Conservation (phyloP, 23 tunicate species). For the Phallusia fumigata region DNA sequence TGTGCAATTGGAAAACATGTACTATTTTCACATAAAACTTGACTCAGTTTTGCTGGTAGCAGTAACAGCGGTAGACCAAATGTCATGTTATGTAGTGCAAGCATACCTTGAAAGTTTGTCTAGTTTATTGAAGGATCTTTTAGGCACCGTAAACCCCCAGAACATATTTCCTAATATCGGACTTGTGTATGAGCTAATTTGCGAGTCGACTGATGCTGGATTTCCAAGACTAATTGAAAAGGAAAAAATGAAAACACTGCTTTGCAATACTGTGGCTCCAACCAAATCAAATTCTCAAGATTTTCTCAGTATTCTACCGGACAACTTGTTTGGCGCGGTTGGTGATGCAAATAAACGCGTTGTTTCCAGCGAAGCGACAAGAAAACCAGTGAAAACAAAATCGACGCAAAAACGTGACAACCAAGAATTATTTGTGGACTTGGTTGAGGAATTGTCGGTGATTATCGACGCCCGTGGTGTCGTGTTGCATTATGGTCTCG, state of each 20-base stretch:
- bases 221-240: slow-evolving; percentile 29
- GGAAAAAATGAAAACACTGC: slow-evolving; percentile 28
- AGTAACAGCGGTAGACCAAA: slow-evolving; percentile 11
- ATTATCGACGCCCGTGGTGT: slow-evolving; percentile 29
- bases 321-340: slow-evolving; percentile 32
- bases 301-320: slow-evolving; percentile 25
- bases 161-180: slow-evolving; percentile 34
- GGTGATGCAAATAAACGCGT: slow-evolving; percentile 35
- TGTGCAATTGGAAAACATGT: not conserved
- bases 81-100: slow-evolving; percentile 21
- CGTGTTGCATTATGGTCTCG: slow-evolving; percentile 1
- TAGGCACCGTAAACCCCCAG: slow-evolving; percentile 19
- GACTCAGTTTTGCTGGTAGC: slow-evolving; percentile 46
- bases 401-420: not conserved
- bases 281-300: not conserved
- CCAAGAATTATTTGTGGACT: slow-evolving; percentile 33
- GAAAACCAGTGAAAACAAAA: slow-evolving; percentile 19
- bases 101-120: slow-evolving; percentile 34
- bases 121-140: slow-evolving; percentile 11
- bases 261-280: slow-evolving; percentile 35
- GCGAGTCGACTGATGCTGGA: slow-evolving; percentile 45
- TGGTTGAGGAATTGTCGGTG: slow-evolving; percentile 34
- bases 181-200: slow-evolving; percentile 29
- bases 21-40: slow-evolving; percentile 20
- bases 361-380: slow-evolving; percentile 23